These are phyloP conservation scores for Timema podura DNA, from an alignment of 2,888 invertebrate species.

Conservation along the genomic window DNA sequence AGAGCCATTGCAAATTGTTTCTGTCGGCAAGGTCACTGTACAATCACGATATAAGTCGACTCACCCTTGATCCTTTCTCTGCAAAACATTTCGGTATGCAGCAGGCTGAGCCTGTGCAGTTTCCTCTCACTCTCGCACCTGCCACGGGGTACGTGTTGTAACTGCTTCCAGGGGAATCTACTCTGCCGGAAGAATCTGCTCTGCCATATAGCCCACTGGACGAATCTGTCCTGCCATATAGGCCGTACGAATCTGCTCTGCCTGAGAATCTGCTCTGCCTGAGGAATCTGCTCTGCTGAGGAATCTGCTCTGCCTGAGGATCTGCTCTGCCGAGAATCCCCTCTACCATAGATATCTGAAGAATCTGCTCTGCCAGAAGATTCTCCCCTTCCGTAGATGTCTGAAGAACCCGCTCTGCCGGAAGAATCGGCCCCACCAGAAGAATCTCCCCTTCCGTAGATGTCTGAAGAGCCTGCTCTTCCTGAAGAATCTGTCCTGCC, in stretches of 20 bases:
- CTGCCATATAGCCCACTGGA: slow-evolving; percentile 4
- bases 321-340: neutral
- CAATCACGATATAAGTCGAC: slow-evolving; percentile 31
- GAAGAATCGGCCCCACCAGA: too few species aligned
- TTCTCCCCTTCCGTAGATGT: neutral
- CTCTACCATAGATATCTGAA: slow-evolving; percentile 9
- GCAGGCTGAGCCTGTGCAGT: slow-evolving; percentile 63
- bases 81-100: slow-evolving; percentile 85
- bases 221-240: slow-evolving; percentile 14
- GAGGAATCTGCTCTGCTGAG: neutral
- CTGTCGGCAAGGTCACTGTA: too few species aligned
- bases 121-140: slow-evolving; percentile 43
- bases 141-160: slow-evolving; percentile 49
- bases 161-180: slow-evolving; percentile 39
- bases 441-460: neutral
- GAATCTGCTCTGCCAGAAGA: neutral
- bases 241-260: neutral
- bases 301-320: neutral
- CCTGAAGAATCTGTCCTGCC: too few species aligned
- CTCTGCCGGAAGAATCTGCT: neutral
- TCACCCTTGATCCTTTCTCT: slow-evolving; percentile 77
- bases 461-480: too few species aligned
- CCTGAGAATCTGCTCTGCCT: slow-evolving; percentile 5
- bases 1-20: too few species aligned
- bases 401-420: neutral